These are phyloP conservation scores for Muscidifurax raptorellus DNA, from an alignment of 1,140 invertebrate species.

Conservation along the genomic window DNA sequence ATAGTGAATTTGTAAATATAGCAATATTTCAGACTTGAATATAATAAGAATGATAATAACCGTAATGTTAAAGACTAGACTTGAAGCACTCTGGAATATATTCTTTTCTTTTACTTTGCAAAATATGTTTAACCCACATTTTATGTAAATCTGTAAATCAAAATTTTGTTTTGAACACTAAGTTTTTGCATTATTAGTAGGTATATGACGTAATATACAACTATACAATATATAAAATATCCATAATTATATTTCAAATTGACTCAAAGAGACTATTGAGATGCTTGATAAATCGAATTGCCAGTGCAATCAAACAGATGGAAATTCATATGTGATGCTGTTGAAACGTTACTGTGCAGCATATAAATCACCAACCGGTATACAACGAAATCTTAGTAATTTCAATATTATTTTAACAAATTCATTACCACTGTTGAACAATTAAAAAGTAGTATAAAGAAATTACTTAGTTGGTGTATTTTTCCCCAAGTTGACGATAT, in stretches of 20 bases:
- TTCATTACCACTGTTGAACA: background rate
- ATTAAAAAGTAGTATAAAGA: background rate
- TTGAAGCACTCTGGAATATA: background rate
- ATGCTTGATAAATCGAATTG: conserved; percentile 64
- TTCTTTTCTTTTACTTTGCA: background rate
- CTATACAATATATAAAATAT: conserved; percentile 28
- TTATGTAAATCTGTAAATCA: background rate
- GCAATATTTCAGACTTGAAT: conserved; percentile 11
- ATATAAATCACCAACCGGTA: conserved; percentile 53
- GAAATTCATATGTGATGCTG: conserved; percentile 55
- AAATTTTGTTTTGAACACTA: background rate
- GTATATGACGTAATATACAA: conserved; percentile 9
- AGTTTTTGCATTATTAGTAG: background rate
- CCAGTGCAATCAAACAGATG: conserved; percentile 69
- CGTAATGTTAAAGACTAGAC: background rate
- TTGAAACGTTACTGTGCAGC: conserved; percentile 53
- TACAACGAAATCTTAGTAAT: conserved; percentile 59
- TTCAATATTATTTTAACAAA: conserved; percentile 37
- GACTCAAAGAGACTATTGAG: conserved; percentile 20
- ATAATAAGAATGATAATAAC: conserved; percentile 9
- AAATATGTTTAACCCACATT: background rate
- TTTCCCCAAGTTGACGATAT: background rate
- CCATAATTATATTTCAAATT: background rate
- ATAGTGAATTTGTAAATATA: conserved; percentile 46
- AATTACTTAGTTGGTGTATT: background rate